Conservation (phyloP, 2,113 vertebrate species). For the Malaclemys terrapin region DNA sequence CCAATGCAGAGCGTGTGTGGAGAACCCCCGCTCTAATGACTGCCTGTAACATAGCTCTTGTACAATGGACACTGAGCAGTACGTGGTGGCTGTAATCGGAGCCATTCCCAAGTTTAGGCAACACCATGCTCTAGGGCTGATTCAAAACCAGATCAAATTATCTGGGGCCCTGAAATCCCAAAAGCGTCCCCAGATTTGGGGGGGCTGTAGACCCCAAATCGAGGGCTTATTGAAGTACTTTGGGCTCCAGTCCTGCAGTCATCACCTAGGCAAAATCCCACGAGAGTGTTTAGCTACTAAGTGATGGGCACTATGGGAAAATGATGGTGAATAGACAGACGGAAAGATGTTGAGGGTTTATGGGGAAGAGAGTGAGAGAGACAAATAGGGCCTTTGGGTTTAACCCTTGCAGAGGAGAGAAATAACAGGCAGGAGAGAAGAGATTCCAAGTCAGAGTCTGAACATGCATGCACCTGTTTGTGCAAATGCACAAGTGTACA, state of each 20-base stretch:
- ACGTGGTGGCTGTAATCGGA: neutral
- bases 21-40: neutral
- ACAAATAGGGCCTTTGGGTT: neutral
- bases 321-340: neutral
- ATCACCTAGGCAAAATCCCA: neutral
- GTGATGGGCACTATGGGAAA: neutral
- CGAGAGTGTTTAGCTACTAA: neutral
- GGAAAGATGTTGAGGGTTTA: neutral
- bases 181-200: neutral
- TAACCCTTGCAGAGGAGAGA: neutral
- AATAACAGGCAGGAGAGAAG: neutral
- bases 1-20: neutral
- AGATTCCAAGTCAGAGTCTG: neutral
- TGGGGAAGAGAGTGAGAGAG: neutral
- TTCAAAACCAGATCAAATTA: neutral
- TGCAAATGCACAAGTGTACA: fast-evolving
- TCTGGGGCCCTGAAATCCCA: neutral
- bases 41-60: neutral
- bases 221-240: neutral
- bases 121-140: neutral
- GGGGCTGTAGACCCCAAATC: neutral
- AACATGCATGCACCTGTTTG: fast-evolving
- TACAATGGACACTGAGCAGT: neutral
- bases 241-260: neutral
- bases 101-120: neutral